A percentile compares a stretch with the other conserved stretches of the same genome.
Conservation (phyloP, 2,113 vertebrate species). For the Anguilla japonica region DNA sequence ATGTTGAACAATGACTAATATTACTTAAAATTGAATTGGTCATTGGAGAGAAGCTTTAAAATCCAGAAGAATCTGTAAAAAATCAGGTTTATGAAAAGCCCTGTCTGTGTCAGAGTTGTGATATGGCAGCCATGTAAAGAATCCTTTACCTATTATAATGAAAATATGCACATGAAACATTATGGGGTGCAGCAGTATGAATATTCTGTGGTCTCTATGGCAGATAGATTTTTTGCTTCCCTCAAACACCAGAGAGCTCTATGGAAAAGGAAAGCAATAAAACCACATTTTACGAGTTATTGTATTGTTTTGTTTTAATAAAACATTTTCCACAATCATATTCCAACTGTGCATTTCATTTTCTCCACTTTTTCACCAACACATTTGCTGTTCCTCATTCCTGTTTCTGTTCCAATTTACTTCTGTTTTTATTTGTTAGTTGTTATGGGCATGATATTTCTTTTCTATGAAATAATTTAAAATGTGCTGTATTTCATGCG, state of each 20-base stretch:
- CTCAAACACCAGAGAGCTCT: slow-evolving; percentile 53
- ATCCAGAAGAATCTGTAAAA: slow-evolving; percentile 24
- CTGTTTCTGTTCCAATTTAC: background rate
- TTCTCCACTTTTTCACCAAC: background rate
- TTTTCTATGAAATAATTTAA: background rate
- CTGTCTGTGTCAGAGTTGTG: slow-evolving; percentile 47
- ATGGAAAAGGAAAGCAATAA: slow-evolving; percentile 76
- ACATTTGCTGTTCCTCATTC: background rate
- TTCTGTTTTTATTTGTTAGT: background rate
- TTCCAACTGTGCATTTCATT: background rate
- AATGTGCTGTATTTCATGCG: background rate
- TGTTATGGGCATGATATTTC: background rate
- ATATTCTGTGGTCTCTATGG: slow-evolving; percentile 46
- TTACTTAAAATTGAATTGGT: slow-evolving; percentile 10
- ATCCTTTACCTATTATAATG: slow-evolving; percentile 47
- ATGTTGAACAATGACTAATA: background rate
- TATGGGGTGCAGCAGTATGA: slow-evolving; percentile 53
- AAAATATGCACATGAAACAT: slow-evolving; percentile 54
- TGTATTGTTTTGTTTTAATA: background rate
- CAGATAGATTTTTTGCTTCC: slow-evolving; percentile 35
- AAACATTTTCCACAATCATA: slow-evolving; percentile 9
- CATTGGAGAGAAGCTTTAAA: slow-evolving; percentile 62
- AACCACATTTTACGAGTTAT: slow-evolving; percentile 50
- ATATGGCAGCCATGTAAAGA: slow-evolving; percentile 36
- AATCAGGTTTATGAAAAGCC: slow-evolving; percentile 56